Percentiles rank a stretch among this genome's conserved stretches.
These are phyloP conservation scores for Oscheius sp. DNA, from an alignment of 2,888 invertebrate genomes.

Conservation along the genomic window DNA sequence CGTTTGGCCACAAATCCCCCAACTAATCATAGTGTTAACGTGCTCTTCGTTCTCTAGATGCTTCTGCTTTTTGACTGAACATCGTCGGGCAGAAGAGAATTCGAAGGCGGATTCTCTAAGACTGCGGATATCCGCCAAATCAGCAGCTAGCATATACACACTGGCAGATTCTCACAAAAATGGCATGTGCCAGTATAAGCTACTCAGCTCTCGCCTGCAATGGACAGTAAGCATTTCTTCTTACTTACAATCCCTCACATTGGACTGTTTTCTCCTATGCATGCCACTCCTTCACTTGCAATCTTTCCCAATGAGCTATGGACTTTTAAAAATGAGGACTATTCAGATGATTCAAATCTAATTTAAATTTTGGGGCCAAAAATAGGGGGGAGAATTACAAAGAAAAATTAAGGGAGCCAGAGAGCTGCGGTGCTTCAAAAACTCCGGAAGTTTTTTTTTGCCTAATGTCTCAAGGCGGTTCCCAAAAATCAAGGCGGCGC, in stretches of 20 bases:
- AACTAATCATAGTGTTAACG: constrained; percentile 23
- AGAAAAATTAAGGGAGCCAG: neutral
- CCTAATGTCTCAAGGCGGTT: constrained; percentile 15
- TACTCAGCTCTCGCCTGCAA: constrained; percentile 55
- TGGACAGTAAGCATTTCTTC: constrained; percentile 53
- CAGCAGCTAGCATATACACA: constrained; percentile 5
- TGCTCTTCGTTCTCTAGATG: constrained; percentile 18
- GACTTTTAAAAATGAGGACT: neutral
- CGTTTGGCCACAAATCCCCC: constrained; percentile 17
- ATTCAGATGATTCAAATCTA: neutral
- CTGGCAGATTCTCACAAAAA: constrained; percentile 22
- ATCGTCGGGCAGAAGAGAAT: constrained; percentile 7
- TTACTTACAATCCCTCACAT: neutral
- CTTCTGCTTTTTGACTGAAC: constrained; percentile 16
- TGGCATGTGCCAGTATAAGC: constrained; percentile 57
- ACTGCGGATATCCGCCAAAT: constrained; percentile 28
- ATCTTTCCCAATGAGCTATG: neutral
- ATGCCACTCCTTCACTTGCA: constrained; percentile 1
- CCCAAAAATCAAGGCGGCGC: constrained; percentile 30
- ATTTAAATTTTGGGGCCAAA: neutral
- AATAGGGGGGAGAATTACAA: neutral
- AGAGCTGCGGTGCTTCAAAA: constrained; percentile 11
- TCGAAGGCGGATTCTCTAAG: constrained; percentile 18
- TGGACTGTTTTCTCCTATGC: neutral
- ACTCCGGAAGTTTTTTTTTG: neutral